Conservation (phyloP, 2,888 invertebrate genomes). For the Noctua fimbriata region DNA sequence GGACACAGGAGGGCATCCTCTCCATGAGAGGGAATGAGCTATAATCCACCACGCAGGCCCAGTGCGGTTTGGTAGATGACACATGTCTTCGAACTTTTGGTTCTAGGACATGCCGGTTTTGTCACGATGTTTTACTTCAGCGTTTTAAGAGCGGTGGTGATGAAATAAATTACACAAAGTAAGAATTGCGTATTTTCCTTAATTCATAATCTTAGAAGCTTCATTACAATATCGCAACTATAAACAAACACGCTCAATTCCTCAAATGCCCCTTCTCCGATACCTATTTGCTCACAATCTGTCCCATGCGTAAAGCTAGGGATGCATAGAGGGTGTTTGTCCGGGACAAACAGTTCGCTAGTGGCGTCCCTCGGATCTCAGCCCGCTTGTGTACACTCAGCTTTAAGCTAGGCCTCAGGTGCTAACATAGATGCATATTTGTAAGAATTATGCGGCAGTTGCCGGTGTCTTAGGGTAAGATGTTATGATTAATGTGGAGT, state of each 20-base stretch:
- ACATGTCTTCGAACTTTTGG: no score
- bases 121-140: no score
- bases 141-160: no score
- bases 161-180: no score
- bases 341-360: conserved; percentile 63
- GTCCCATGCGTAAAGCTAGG: conserved; percentile 52
- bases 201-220: neutral
- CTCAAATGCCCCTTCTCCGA: conserved; percentile 35
- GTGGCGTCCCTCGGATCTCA: conserved; percentile 56
- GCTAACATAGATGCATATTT: conserved; percentile 58
- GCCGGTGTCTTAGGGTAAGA: neutral
- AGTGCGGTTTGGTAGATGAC: no score
- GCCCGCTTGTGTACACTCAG: conserved; percentile 61
- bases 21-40: no score
- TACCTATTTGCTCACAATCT: conserved; percentile 60
- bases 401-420: conserved; percentile 64
- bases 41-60: no score
- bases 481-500: neutral
- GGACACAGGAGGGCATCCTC: no score
- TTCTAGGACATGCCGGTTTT: no score
- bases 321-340: conserved; percentile 66
- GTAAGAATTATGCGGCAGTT: conserved; percentile 53
- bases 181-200: neutral
- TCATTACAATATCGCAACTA: neutral
- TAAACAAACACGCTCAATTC: conserved; percentile 18